Evolutionary conservation across 2,888 invertebrate genomes (phyloP), one percentile per base, ranked within the genome.

Genomic region (Abrostola triplasia): DNA sequence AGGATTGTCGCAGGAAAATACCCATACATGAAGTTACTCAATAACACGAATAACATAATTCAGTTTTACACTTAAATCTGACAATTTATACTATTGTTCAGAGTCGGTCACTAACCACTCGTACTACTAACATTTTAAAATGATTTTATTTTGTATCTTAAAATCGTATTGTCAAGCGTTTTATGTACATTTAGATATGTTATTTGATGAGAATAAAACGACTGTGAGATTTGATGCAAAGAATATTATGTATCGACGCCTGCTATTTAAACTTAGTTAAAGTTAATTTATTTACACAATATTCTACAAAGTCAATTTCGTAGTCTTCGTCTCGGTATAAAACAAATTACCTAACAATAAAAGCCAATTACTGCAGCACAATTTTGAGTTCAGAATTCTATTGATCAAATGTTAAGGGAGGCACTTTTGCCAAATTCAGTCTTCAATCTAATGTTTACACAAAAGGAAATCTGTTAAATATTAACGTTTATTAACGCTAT

Each of bases 171-270:
- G 94, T 94, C 94, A 94, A 94, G 93, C 94, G 86, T 92, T 92
- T 89, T 91, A 92, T 93, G 70, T 93, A 93, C 92, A 92, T 84
- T 88, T 88, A 92, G 94, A 94, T 94, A 94, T 94, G 94, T 94
- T 88, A 90, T 88, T 91, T 92, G 88, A 90, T 91, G 91, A 90
- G 83, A 86, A 75, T 80, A 83, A 82, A 84, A 80, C 79, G 77
- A 81, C 68, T 74, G 79, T 81, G 84, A 87, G 63, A 76, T 75
- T 83, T 76, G 61, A 81, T 77, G 80, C 73, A 83, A 80, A 82
- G 65, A 69, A 81, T 79, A 77, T 61, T 67, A 66, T 56, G 52
- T 74, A 75, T 79, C 50, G 67, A 68, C 64, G 73, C 60, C 73
- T 69, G 71, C 70, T 78, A 76, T 64, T 42, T 60, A 70, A 73